Base-by-base conservation (phyloP, 2,888 invertebrate species). In the Crocallis elinguaria region DNA sequence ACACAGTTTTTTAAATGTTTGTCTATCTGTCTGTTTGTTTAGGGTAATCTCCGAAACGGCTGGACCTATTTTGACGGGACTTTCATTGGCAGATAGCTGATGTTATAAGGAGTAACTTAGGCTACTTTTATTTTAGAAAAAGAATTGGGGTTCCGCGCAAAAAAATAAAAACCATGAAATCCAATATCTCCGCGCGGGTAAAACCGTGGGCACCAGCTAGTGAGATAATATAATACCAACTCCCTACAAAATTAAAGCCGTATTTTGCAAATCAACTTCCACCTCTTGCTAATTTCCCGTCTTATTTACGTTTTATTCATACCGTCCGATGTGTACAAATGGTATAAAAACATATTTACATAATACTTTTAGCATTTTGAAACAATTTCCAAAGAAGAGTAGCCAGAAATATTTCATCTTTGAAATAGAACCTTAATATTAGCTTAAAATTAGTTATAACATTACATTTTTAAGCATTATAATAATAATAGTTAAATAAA, bases 271-370 rank as follows among this genome's bases (percentile, higher is more conserved):
- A 35, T 13, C 14, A 8, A n/a, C 7, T 30, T 16, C 3, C 3
- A 19, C 23, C 23, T 37, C 21, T 9, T 37, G 7, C 12, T 1
- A 21, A 37, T n/a, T 17, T n/a, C 12, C 6, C 6, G 3, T 25
- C 6, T 5, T 12, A 25, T 25, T 27, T 13, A 23, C 13, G 25
- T 25, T 36, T 8, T 12, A 35, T 30, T 11, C 5, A 32, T 48
- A n/a, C 25, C 39, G 16, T 16, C n/a, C 45, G 50, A 56, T 54
- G 37, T 48, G 36, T 52, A 62, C 29, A 35, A 45, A 44, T 25
- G 6, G 13, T 49, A 38, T 11, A 61, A 44, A 60, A 60, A 48
- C 53, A 55, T 33, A 38, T 37, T 38, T 37, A 41, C 36, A 49
- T 55, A 13, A 46, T 36, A 38, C 38, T 49, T 25, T 41, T 33